A percentile compares a stretch with the other conserved stretches of the same genome.
Conservation (phyloP, 2,797 vertebrate genomes). For the Rhinatrema bivittatum region DNA sequence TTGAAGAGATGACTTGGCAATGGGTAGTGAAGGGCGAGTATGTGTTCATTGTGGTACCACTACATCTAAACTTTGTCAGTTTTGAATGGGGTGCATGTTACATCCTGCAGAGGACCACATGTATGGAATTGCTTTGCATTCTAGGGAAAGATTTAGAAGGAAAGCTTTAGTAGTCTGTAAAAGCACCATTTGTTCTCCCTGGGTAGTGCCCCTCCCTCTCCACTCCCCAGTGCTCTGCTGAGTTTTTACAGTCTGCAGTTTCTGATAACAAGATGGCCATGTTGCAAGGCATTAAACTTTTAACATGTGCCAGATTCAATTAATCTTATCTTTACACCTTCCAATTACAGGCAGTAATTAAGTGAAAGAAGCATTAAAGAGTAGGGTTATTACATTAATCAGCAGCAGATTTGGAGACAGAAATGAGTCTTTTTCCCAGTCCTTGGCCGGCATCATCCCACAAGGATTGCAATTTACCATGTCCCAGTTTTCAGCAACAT, state of each 20-base stretch:
- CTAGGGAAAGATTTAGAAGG: too few relatives aligned
- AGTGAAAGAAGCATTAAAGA: conserved; percentile 51
- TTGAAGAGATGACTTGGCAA: too few relatives aligned
- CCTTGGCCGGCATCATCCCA: conserved; percentile 40
- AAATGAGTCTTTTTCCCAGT: conserved; percentile 41
- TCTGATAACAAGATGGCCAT: conserved; percentile 44
- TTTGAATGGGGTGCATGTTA: too few relatives aligned
- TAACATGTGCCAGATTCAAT: conserved; percentile 58
- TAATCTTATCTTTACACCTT: conserved; percentile 72
- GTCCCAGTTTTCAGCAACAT: conserved; percentile 27
- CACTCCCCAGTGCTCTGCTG: neutral
- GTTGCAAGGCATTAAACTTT: conserved; percentile 51
- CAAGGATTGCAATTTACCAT: conserved; percentile 32
- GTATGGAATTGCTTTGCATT: too few relatives aligned
- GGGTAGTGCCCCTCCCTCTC: too few relatives aligned
- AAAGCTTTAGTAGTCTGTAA: too few relatives aligned
- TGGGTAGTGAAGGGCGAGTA: too few relatives aligned
- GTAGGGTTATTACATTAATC: conserved; percentile 53
- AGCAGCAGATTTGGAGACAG: conserved; percentile 33
- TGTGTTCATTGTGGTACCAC: too few relatives aligned
- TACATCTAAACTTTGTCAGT: too few relatives aligned
- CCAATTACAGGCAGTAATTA: conserved; percentile 68
- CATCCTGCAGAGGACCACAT: too few relatives aligned
- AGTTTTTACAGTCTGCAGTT: conserved; percentile 30
- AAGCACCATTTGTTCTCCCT: conserved; percentile 21